Evolutionary conservation across 2,797 vertebrate species (phyloP), one percentile per base, ranked within the genome.

Genomic region (Chaetophractus vellerosus): DNA sequence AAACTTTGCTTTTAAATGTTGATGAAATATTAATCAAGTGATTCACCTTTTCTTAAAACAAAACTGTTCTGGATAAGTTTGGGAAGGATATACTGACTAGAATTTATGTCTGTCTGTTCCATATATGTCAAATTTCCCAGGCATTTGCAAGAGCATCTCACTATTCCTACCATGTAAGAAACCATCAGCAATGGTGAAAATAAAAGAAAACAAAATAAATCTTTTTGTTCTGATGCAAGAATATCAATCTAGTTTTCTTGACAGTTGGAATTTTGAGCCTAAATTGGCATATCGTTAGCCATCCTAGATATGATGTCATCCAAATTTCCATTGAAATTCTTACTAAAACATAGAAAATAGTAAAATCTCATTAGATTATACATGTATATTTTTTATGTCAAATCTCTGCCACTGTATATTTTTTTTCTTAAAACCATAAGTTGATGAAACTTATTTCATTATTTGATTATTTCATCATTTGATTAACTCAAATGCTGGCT

Each of bases 371-470:
- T 89, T 80, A 68, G 9, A 12, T 36, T 71, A 38, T 38, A 38
- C 6, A 38, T 38, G 6, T 38, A 38, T 38, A 38, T 38, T 45
- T 38, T 89, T 41, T 75, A 71, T 76, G 9, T 72, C 19, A 89
- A 52, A 66, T 1, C 12, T 80, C 16, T 93, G 21, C n/a, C 38
- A 33, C 0, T 28, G 0, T 92, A 36, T 66, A 48, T 80, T 16
- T 2, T 68, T 96, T 92, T 93, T 1, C 19, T 88, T 84, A 76
- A 78, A 95, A 48, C 10, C 0, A 9, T 78, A 87, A 74, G 2
- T 83, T 95, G 80, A 80, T 71, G 41, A 36, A 81, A 74, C 9
- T 41, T 75, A 94, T 48, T n/a, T n/a, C n/a, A n/a, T n/a, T n/a
- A n/a, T n/a, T n/a, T n/a, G n/a, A n/a, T n/a, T n/a, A n/a, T n/a